Evolutionary conservation across 2,113 vertebrate species (phyloP).

Genomic region (Ctenomys sociabilis): DNA sequence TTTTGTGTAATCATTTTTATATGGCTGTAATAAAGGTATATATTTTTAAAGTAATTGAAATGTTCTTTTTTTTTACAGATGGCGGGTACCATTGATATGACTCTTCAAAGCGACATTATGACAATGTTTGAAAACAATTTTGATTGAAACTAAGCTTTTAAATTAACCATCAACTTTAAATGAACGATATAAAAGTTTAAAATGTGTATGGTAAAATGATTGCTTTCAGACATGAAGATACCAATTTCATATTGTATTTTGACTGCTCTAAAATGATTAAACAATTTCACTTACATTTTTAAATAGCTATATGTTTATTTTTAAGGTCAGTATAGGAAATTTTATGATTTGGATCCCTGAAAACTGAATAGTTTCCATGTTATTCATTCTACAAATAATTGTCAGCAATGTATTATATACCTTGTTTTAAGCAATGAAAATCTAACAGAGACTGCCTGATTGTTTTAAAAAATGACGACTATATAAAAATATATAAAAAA

Average conservation of each 20-base stretch:
- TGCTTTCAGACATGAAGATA: slow-evolving; percentile 64
- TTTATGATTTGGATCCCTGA: slow-evolving; percentile 63
- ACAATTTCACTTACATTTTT: slow-evolving; percentile 74
- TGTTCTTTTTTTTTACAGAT: slow-evolving; percentile 87
- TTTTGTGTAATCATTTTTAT: slow-evolving; percentile 38
- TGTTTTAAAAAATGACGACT: slow-evolving; percentile 42
- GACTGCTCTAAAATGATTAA: slow-evolving; percentile 73
- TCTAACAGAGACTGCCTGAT: slow-evolving; percentile 6
- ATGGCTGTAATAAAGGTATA: slow-evolving; percentile 46
- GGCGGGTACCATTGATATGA: slow-evolving; percentile 91
- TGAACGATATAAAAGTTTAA: slow-evolving; percentile 59
- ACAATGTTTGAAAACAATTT: slow-evolving; percentile 93
- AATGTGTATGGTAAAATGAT: slow-evolving; percentile 61
- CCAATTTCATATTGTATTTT: slow-evolving; percentile 75
- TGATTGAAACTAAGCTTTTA: slow-evolving; percentile 81
- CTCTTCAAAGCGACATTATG: slow-evolving; percentile 93
- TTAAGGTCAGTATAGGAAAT: slow-evolving; percentile 55
- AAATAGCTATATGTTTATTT: slow-evolving; percentile 71
- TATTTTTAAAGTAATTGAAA: slow-evolving; percentile 25
- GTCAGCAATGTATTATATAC: slow-evolving; percentile 41
- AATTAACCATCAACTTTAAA: slow-evolving; percentile 61
- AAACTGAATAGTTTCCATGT: slow-evolving; percentile 60
- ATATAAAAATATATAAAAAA: slow-evolving; percentile 52
- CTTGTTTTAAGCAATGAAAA: slow-evolving; percentile 59
- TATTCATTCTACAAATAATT: slow-evolving; percentile 60